phyloP scores from a whole-genome alignment of 2,888 invertebrate genomes.

The Drosophila stalkeri region DNA sequence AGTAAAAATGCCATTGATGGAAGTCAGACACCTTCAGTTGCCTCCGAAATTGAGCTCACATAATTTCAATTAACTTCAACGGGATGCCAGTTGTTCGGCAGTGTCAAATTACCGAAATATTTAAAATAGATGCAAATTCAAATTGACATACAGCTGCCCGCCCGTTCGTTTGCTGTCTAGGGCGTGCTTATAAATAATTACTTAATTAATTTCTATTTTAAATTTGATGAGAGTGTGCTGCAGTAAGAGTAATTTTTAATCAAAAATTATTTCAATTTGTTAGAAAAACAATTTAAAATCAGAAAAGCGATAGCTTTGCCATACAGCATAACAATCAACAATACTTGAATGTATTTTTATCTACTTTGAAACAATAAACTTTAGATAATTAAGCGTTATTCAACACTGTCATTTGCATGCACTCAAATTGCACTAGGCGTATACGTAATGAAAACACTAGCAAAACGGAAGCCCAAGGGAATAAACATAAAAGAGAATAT shows the following conservation, averaged over 20 bases:
- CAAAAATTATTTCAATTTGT: slow-evolving; percentile 1
- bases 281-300: slow-evolving; percentile 26
- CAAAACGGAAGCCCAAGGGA: not conserved
- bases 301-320: slow-evolving; percentile 5
- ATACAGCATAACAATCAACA: not conserved
- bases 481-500: not conserved
- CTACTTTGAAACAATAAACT: not conserved
- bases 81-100: slow-evolving; percentile 7
- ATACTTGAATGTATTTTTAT: not conserved
- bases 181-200: slow-evolving; percentile 2
- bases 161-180: not conserved
- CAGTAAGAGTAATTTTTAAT: not conserved
- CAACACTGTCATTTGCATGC: slow-evolving; percentile 23
- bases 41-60: slow-evolving; percentile 19
- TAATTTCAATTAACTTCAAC: slow-evolving; percentile 41
- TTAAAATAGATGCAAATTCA: slow-evolving; percentile 11
- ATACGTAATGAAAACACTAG: slow-evolving; percentile 12
- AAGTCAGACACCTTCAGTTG: not conserved
- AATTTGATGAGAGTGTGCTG: not conserved
- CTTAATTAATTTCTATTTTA: slow-evolving; percentile 13
- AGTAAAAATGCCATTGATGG: slow-evolving; percentile 9
- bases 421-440: slow-evolving; percentile 22
- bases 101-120: slow-evolving; percentile 27
- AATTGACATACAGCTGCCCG: not conserved
- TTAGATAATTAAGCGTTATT: slow-evolving; percentile 18